These are phyloP conservation scores for Drosophila sechellia DNA, from an alignment of 1,140 invertebrate genomes.

Conservation along the genomic window DNA sequence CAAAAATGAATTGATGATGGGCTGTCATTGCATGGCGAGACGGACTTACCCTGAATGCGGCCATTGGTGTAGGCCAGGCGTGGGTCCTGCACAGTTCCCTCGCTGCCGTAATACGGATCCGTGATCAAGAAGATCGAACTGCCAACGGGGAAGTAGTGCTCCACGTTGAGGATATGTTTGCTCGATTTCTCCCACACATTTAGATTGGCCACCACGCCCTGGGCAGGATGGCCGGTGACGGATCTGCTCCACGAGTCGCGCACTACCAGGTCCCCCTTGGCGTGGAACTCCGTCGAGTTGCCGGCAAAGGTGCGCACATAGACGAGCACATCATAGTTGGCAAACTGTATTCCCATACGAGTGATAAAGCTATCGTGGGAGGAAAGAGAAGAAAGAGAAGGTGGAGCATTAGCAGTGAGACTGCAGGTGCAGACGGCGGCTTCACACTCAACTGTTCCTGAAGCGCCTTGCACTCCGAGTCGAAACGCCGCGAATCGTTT, in stretches of 20 bases:
- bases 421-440: no score
- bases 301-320: constrained; percentile 90
- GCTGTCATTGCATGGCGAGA: no score
- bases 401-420: not conserved
- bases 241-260: constrained; percentile 55
- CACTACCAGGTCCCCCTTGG: constrained; percentile 81
- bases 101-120: constrained; percentile 91
- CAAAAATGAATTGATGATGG: not conserved
- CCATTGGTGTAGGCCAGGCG: constrained; percentile 67
- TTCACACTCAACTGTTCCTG: constrained; percentile 76
- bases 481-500: constrained; percentile 61
- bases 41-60: constrained; percentile 63
- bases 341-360: constrained; percentile 90
- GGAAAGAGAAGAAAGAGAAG: not conserved
- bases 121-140: constrained; percentile 91
- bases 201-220: constrained; percentile 63
- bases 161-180: constrained; percentile 85
- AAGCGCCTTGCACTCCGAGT: constrained; percentile 58
- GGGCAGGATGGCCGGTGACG: constrained; percentile 87
- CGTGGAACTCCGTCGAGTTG: constrained; percentile 86
- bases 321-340: constrained; percentile 89
- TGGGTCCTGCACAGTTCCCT: constrained; percentile 88
- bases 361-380: constrained; percentile 86
- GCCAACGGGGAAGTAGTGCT: constrained; percentile 90
- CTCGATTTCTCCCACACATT: constrained; percentile 39